Percentiles rank a stretch among this genome's conserved stretches.
Evolutionary conservation across 2,888 invertebrate species (phyloP).

Genomic region (Silvanus unidentatus): DNA sequence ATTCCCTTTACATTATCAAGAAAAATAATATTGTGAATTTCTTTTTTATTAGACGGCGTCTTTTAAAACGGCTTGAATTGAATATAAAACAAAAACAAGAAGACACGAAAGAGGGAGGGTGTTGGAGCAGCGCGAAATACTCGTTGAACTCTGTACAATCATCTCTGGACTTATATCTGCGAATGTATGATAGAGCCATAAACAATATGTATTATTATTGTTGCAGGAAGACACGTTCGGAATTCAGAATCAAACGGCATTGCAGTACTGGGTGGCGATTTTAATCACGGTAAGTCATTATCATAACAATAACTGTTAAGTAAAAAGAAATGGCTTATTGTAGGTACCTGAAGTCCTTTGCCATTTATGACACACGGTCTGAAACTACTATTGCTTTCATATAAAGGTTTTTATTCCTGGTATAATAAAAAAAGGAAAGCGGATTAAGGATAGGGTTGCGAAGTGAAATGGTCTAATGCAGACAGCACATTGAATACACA

Average conservation of each 20-base stretch:
- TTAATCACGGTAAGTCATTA: constrained; percentile 46
- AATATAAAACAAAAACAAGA: no score
- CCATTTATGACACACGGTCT: constrained; percentile 23
- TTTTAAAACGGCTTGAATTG: no score
- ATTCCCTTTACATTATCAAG: no score
- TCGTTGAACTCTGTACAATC: no score
- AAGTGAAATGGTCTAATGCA: constrained; percentile 42
- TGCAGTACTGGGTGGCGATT: constrained; percentile 42
- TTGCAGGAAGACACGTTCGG: constrained; percentile 44
- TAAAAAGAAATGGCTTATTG: constrained; percentile 8
- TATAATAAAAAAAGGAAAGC: constrained; percentile 43
- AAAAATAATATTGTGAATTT: no score
- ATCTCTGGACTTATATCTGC: no score
- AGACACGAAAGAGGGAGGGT: no score
- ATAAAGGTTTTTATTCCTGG: constrained; percentile 41
- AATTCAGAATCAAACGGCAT: constrained; percentile 46
- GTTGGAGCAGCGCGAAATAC: no score
- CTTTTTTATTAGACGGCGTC: no score
- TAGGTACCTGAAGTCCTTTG: constrained; percentile 19
- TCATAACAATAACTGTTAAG: constrained; percentile 32
- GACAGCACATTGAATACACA: constrained; percentile 43
- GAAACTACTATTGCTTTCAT: constrained; percentile 36
- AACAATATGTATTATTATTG: constrained; percentile 9
- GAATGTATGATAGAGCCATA: no score
- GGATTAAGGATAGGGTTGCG: constrained; percentile 44